A percentile compares a stretch with the other conserved stretches of the same genome.
Evolutionary conservation across 2,888 invertebrate species (phyloP).

Genomic region (Dolichopus griseipennis): DNA sequence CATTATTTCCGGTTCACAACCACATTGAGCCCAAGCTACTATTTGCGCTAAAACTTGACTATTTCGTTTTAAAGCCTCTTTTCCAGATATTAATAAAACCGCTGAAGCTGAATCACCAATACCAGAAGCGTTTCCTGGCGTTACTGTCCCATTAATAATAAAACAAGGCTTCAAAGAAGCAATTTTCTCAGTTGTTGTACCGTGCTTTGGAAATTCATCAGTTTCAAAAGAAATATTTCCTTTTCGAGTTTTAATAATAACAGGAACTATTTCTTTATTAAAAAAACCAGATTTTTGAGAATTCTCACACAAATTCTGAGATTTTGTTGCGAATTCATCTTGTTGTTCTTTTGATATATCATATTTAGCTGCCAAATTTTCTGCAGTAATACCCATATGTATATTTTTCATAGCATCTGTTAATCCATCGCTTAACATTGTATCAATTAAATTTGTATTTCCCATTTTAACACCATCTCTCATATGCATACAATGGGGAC

Average conservation of each 20-base stretch:
- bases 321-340: constrained; percentile 58
- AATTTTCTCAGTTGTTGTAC: constrained; percentile 52
- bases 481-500: constrained; percentile 58
- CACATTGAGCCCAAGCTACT: constrained; percentile 66
- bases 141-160: constrained; percentile 57
- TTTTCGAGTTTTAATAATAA: constrained; percentile 47
- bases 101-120: constrained; percentile 87
- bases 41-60: constrained; percentile 63
- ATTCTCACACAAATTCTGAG: constrained; percentile 55
- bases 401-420: constrained; percentile 64
- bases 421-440: constrained; percentile 60
- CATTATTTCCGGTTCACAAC: constrained; percentile 71
- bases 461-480: constrained; percentile 61
- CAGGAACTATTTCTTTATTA: constrained; percentile 60
- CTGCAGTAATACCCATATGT: constrained; percentile 77
- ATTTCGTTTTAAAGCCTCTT: constrained; percentile 48
- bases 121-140: constrained; percentile 71
- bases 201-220: constrained; percentile 64
- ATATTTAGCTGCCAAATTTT: constrained; percentile 63
- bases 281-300: constrained; percentile 58
- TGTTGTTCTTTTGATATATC: constrained; percentile 58
- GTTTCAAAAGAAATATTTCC: constrained; percentile 44
- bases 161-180: constrained; percentile 58
- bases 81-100: constrained; percentile 60
- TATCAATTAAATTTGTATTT: constrained; percentile 52